phyloP scores from a whole-genome alignment of 2,888 invertebrate species.

The Drosophila pegasa region DNA sequence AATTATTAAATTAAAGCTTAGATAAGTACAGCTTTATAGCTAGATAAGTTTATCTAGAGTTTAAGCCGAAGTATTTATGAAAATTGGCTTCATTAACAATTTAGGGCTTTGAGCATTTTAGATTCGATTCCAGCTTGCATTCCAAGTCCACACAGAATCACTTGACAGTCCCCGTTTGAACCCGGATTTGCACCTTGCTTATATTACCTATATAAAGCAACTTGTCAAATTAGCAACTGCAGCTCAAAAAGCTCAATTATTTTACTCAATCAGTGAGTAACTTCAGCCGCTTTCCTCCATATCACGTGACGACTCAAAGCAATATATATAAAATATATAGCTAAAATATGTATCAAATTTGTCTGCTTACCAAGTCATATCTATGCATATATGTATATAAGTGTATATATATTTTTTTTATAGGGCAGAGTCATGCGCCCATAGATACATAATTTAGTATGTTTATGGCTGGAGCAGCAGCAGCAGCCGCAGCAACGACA shows the following conservation, averaged over 20 bases:
- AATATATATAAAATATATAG: constrained; percentile 5
- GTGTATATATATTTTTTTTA: constrained; percentile 19
- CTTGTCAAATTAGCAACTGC: background rate
- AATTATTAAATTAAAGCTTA: background rate
- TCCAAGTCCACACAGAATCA: background rate
- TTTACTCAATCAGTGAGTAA: background rate
- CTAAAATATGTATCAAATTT: constrained; percentile 25
- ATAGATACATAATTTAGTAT: constrained; percentile 65
- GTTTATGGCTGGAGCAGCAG: constrained; percentile 58
- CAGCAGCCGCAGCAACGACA: constrained; percentile 30
- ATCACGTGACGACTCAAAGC: constrained; percentile 21
- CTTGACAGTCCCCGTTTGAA: background rate
- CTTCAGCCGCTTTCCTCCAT: background rate
- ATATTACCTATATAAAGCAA: background rate
- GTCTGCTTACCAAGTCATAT: background rate
- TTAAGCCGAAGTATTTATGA: background rate
- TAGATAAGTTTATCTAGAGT: background rate
- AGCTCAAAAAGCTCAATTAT: background rate
- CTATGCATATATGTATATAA: constrained; percentile 11
- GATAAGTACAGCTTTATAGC: background rate
- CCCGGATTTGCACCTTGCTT: background rate
- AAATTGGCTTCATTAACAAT: background rate
- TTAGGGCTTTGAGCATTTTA: background rate
- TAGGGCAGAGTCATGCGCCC: constrained; percentile 32
- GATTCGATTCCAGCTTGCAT: background rate